These are phyloP conservation scores for Fragum sueziense DNA, from an alignment of 2,888 invertebrate genomes.

Conservation along the genomic window DNA sequence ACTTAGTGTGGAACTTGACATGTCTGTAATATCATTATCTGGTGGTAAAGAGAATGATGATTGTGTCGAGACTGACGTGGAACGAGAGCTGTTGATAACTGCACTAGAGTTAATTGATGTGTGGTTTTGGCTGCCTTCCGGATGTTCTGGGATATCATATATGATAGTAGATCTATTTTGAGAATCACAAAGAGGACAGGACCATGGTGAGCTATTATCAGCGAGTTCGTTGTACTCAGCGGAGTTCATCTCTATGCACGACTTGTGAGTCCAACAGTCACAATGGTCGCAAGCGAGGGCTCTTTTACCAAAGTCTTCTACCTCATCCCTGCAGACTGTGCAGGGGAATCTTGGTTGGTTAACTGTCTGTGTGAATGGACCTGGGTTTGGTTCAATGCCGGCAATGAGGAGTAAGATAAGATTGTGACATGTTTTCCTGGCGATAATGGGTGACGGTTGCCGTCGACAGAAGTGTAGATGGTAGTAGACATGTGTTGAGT, in stretches of 20 bases:
- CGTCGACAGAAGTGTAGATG: too few species aligned
- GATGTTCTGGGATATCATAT: neutral
- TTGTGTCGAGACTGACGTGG: neutral
- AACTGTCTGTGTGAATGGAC: too few species aligned
- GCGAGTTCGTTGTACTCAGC: neutral
- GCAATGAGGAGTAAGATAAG: too few species aligned
- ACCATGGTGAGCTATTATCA: slow-evolving; percentile 11
- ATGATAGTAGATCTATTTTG: neutral
- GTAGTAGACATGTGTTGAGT: too few species aligned
- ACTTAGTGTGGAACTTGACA: neutral
- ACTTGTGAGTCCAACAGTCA: slow-evolving; percentile 21
- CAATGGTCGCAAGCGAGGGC: too few species aligned
- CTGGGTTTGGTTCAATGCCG: too few species aligned
- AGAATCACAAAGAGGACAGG: slow-evolving; percentile 5
- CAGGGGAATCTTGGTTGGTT: too few species aligned
- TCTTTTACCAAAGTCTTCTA: too few species aligned
- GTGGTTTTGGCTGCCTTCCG: neutral
- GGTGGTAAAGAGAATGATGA: neutral
- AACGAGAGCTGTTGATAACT: neutral
- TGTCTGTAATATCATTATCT: neutral
- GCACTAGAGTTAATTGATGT: slow-evolving; percentile 10
- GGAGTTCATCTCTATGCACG: slow-evolving; percentile 10
- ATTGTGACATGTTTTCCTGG: too few species aligned
- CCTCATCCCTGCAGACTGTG: too few species aligned
- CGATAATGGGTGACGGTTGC: too few species aligned